These are phyloP conservation scores for Pholis gunnellus DNA, from an alignment of 2,113 vertebrate species.

Conservation along the genomic window DNA sequence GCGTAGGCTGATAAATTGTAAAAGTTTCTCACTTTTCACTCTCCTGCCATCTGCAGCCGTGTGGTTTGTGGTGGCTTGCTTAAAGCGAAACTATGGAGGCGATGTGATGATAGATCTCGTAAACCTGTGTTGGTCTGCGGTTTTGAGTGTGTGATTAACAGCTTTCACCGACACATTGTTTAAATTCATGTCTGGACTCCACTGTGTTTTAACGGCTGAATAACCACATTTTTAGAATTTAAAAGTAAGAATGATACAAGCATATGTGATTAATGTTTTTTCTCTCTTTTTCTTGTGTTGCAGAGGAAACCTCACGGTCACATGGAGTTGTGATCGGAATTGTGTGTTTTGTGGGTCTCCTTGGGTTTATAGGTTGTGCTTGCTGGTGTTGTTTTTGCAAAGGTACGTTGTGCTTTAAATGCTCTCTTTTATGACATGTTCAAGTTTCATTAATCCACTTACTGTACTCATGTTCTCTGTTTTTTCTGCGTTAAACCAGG, in stretches of 20 bases:
- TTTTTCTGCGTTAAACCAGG: background rate
- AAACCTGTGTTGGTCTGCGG: slow-evolving; percentile 35
- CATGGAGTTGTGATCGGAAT: accelerated
- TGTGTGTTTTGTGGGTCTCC: accelerated
- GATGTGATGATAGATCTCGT: accelerated
- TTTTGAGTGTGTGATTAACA: slow-evolving; percentile 22
- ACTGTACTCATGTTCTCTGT: background rate
- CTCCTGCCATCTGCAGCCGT: background rate
- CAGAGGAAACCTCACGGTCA: accelerated
- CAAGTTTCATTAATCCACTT: background rate
- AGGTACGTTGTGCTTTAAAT: slow-evolving; percentile 24
- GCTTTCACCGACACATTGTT: slow-evolving; percentile 2
- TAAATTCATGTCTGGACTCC: accelerated
- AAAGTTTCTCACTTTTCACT: background rate
- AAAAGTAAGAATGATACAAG: background rate
- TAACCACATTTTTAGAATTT: background rate
- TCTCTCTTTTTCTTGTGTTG: slow-evolving; percentile 15
- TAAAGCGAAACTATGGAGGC: slow-evolving; percentile 39
- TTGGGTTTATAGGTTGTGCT: accelerated
- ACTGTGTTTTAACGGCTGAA: background rate
- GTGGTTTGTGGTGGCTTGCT: slow-evolving; percentile 16
- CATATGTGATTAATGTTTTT: background rate
- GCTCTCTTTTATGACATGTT: background rate
- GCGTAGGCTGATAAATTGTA: background rate
- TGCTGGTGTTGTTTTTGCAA: accelerated